Base-by-base conservation (phyloP, 2,113 vertebrate genomes). In the Monopterus albus region DNA sequence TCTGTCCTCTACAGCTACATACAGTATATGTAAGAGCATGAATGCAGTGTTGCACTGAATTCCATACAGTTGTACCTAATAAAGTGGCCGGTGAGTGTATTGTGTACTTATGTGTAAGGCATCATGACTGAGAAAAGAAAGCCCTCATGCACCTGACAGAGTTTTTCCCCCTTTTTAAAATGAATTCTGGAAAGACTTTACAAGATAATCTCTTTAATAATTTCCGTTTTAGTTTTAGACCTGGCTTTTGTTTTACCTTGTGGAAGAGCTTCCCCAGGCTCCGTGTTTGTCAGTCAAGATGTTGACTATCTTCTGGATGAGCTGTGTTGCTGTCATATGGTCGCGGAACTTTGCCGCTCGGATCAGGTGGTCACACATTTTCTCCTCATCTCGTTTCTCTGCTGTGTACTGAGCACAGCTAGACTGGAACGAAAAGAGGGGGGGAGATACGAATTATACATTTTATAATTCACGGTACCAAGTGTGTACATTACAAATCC, bases 351-450 rank as follows among this genome's bases (percentile, higher is more conserved):
- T 98, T 6, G 96, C 96, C 4, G 98, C 97, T 11, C 94, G 93
- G 90, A 99, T 98, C 89, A 99, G 92, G 81, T 99, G 96, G 87
- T 99, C 97, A 55, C 97, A 98, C 96, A 98, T 96, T 89, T 98
- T 99, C 87, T 99, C 98, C 84, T 99, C 96, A 61, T 99, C 97
- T 12, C 98, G 91, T 82, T 97, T 98, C 75, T 98, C 97, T 31
- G 97, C 95, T 5, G 96, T 91, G 79, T 98, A 99, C 90, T 99
- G 96, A 40, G 98, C 98, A 79, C 94, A 96, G 42, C 94, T 85
- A 2, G 98, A 99, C 98, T 99, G 79, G 8, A 66, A 29, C 26
- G 33, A 8, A 61, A n/a, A 59, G 5, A 50, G 6, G 64, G 25
- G 6, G 64, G 25, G 33, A 7, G 63, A 62, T 10, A 43, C 10